These are phyloP conservation scores for Hemicentrotus pulcherrimus DNA, from an alignment of 35 echinoderm and acorn worm genomes.

Conservation along the genomic window DNA sequence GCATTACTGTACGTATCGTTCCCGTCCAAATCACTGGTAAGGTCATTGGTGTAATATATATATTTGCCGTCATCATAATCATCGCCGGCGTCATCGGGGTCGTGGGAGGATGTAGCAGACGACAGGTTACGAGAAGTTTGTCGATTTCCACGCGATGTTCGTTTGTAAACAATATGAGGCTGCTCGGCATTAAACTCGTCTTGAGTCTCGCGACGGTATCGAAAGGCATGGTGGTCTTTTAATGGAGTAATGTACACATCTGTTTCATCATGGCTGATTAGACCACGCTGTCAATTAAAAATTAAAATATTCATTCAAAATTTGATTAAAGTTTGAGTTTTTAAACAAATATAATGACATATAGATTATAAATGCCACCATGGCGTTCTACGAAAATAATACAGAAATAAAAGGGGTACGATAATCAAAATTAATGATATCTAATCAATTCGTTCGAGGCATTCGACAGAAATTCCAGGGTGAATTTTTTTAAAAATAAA, in stretches of 20 bases:
- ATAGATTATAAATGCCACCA: too few relatives aligned
- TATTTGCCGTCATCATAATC: not conserved
- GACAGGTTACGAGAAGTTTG: not conserved
- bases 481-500: too few relatives aligned
- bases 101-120: not conserved
- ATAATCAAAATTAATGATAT: too few relatives aligned
- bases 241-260: constrained; percentile 24
- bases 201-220: not conserved
- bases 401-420: too few relatives aligned
- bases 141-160: not conserved
- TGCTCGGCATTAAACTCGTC: not conserved
- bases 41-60: not conserved
- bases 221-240: constrained; percentile 31
- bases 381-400: too few relatives aligned
- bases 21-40: not conserved
- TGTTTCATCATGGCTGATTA: constrained; percentile 5
- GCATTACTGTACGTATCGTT: not conserved
- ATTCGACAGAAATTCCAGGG: too few relatives aligned
- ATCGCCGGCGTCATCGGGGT: not conserved
- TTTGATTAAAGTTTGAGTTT: too few relatives aligned
- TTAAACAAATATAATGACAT: too few relatives aligned
- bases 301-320: too few relatives aligned
- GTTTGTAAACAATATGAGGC: constrained; percentile 34
- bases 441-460: too few relatives aligned
- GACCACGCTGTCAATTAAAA: constrained; percentile 24